Base-by-base conservation (phyloP, 2,113 vertebrate genomes). In the Zosterops pallidus region DNA sequence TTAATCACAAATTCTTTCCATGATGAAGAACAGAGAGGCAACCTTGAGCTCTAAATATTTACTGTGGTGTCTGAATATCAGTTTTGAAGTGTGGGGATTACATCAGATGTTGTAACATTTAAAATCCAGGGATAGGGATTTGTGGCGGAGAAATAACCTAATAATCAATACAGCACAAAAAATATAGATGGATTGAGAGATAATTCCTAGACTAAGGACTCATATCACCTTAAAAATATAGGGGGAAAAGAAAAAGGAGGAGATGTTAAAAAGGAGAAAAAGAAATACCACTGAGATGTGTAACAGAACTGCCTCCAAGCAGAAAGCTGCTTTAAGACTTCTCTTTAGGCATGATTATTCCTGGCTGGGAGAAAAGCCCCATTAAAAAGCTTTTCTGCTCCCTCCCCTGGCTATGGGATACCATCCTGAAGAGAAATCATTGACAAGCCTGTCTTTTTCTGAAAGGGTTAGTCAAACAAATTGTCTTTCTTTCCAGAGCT, bases 391-490 rank as follows among this genome's bases (percentile, higher is more conserved):
- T 59, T 67, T 83, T 85, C 55, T 79, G 19, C 56, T 92, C 72
- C 39, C 46, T 88, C 19, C 59, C 39, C 28, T 47, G 67, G 59
- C 76, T 80, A 68, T 69, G 39, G 90, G 68, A 89, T 64, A 94
- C 41, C 33, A 70, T 74, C 50, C 63, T 95, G 87, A 85, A 77
- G 50, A 89, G 68, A 95, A 95, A 87, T 67, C 63, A 76, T 74
- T 90, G 84, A 74, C 79, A 86, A 80, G 75, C 33, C 67, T 91
- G 82, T 31, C 70, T 96, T 80, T 74, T 87, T 77, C 63, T 93
- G 29, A 94, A 80, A 86, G 60, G 50, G 53, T 76, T 95, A 87
- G 53, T 33, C 68, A 95, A 95, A 94, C 55, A 87, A 86, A 77
- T 67, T 68, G 78, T 57, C 44, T 84, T 85, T 88, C 75, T 92